Conservation (phyloP, 2,797 vertebrate genomes). For the Orestias chungarensis region DNA sequence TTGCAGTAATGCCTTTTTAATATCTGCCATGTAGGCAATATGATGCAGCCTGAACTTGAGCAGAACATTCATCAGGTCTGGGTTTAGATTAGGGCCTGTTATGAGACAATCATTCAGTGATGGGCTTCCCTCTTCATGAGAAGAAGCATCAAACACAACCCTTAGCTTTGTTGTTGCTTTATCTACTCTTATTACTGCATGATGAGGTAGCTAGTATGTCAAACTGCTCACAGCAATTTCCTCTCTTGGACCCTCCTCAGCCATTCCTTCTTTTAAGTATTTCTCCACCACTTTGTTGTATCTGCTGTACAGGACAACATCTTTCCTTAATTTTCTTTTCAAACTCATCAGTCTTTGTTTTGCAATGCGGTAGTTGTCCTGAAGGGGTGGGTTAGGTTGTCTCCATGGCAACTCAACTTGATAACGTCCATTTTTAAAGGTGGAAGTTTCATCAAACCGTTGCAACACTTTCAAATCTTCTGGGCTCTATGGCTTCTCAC, state of each 20-base stretch:
- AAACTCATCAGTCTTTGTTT: not conserved
- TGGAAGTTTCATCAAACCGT: not conserved
- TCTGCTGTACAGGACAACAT: slow-evolving; percentile 6
- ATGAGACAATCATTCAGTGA: slow-evolving; percentile 4
- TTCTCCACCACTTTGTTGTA: not conserved
- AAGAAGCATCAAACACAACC: not conserved
- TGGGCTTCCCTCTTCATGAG: slow-evolving; percentile 1
- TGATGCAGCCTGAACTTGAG: slow-evolving; percentile 46
- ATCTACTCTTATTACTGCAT: slow-evolving; percentile 22
- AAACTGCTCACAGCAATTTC: not conserved
- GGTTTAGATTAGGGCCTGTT: slow-evolving; percentile 32
- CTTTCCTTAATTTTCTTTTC: not conserved
- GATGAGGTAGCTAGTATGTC: slow-evolving; percentile 25
- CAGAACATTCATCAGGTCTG: slow-evolving; percentile 15
- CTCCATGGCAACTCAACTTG: slow-evolving; percentile 16
- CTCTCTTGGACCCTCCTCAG: not conserved
- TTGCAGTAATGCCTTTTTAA: not conserved
- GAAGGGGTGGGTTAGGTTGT: not conserved
- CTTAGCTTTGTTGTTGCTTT: slow-evolving; percentile 25
- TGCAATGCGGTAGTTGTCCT: not conserved
- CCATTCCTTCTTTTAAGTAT: slow-evolving; percentile 13
- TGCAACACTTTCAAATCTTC: not conserved
- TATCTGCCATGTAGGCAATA: not conserved
- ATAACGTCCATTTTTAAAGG: slow-evolving; percentile 3
- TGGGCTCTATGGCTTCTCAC: not conserved